Conservation (phyloP, 1,140 invertebrate species). For the Ylistrum balloti region DNA sequence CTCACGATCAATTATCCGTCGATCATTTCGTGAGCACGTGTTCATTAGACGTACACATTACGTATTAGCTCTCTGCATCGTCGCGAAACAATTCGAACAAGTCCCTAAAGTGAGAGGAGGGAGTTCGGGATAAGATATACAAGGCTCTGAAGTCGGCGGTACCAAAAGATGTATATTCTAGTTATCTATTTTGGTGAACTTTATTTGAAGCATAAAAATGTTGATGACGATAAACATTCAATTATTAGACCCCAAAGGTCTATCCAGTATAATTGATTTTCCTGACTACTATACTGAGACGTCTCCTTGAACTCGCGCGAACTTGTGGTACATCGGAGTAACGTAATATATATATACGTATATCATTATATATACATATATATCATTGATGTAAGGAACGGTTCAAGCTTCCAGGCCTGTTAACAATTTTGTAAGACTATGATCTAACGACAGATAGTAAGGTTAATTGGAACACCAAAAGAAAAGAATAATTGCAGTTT, state of each 20-base stretch:
- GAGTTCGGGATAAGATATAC: neutral
- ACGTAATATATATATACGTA: neutral
- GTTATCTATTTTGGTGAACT: neutral
- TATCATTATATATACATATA: too few species aligned
- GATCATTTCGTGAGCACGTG: constrained; percentile 37
- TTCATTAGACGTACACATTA: constrained; percentile 25
- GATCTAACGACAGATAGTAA: too few species aligned
- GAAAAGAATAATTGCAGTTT: too few species aligned
- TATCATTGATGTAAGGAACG: too few species aligned
- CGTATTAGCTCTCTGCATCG: constrained; percentile 15
- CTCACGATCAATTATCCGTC: constrained; percentile 15
- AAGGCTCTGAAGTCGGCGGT: neutral
- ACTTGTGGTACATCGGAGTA: neutral
- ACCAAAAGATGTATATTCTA: neutral
- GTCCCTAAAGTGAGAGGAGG: neutral
- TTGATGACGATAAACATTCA: constrained; percentile 8
- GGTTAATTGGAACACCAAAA: too few species aligned
- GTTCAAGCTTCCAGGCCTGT: too few species aligned
- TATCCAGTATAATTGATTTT: neutral
- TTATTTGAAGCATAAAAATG: neutral
- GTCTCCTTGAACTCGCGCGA: neutral
- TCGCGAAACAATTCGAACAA: neutral
- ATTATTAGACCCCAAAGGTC: neutral
- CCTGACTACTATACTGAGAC: neutral
- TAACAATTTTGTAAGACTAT: too few species aligned